Base-by-base conservation (phyloP, 2,888 invertebrate genomes). In the Drosophila kanekoi region DNA sequence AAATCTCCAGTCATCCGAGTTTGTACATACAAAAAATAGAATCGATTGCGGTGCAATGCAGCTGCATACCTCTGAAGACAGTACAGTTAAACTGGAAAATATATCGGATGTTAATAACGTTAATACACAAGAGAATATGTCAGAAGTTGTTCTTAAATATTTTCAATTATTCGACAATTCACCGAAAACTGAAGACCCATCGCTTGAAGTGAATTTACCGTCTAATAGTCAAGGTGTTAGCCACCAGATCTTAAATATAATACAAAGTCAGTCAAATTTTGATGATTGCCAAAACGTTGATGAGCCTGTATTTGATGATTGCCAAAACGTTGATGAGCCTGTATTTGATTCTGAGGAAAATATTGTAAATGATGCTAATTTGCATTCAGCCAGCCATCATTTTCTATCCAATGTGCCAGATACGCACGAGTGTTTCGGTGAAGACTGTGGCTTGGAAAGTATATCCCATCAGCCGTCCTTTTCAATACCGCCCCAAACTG, bases 291-390 rank as follows among this genome's bases (percentile, higher is more conserved):
- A 62, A 37, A 66, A 57, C 58, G 71, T 85, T 51, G 78, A 65
- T 58, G 84, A 90, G 38, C 81, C 80, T 60, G 81, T 77, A 28
- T 84, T 80, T 51, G 89, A 91, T 68, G n/a, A n/a, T n/a, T n/a
- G n/a, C n/a, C n/a, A n/a, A 37, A 66, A 60, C 58, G 71, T 85
- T 51, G 78, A 65, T 58, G 84, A 90, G 38, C 81, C 80, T 60
- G 81, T 77, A 28, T 84, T 80, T 51, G 89, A 91, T 68, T 79
- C 82, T 13, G 90, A 91, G 66, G 86, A 89, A 16, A 90, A 89
- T 53, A 91, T 92, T 77, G 90, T 92, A 14, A 90, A 92, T 57
- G 92, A 92, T 82, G 90, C 92, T 47, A 92, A 91, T 80, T 68
- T 92, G 67, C 91, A 92, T 87, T 88, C 90, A 70, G 92, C 92